Percentiles rank a stretch among this genome's conserved stretches.
Evolutionary conservation across 2,113 vertebrate genomes (phyloP).

Genomic region (Bos taurus): DNA sequence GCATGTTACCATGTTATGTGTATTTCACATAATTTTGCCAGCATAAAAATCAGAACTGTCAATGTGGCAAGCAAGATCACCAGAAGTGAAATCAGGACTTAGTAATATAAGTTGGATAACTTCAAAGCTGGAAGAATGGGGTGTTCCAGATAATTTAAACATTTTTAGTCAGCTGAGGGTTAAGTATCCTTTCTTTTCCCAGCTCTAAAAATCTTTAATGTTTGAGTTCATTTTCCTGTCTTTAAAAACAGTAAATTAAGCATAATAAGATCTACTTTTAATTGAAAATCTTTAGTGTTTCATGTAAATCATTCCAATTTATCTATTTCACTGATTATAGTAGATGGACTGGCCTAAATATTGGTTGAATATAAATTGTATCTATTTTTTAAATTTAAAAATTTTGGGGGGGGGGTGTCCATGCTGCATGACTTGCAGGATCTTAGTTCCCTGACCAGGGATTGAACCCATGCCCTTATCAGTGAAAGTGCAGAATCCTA

Average conservation of each 20-base stretch:
- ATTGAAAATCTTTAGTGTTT: background rate
- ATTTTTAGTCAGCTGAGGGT: background rate
- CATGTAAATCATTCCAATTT: conserved; percentile 1
- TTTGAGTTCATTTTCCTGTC: background rate
- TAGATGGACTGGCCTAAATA: background rate
- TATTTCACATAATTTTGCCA: background rate
- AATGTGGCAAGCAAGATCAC: background rate
- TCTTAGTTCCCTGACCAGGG: background rate
- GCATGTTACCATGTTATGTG: background rate
- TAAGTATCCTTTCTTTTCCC: background rate
- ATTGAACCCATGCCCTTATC: background rate
- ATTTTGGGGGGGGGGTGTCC: too few species aligned
- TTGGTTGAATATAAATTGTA: background rate
- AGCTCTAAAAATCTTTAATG: background rate
- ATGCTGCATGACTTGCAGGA: background rate
- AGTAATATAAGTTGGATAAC: background rate
- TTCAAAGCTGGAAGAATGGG: background rate
- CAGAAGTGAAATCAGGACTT: background rate
- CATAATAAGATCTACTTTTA: background rate
- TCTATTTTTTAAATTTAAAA: background rate
- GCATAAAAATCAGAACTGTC: background rate
- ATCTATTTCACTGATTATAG: conserved; percentile 13
- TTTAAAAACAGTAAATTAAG: background rate
- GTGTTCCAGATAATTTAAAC: background rate
- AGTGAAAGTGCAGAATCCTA: background rate